Conservation (phyloP, 2,797 vertebrate species). For the Pantherophis vulpinus region DNA sequence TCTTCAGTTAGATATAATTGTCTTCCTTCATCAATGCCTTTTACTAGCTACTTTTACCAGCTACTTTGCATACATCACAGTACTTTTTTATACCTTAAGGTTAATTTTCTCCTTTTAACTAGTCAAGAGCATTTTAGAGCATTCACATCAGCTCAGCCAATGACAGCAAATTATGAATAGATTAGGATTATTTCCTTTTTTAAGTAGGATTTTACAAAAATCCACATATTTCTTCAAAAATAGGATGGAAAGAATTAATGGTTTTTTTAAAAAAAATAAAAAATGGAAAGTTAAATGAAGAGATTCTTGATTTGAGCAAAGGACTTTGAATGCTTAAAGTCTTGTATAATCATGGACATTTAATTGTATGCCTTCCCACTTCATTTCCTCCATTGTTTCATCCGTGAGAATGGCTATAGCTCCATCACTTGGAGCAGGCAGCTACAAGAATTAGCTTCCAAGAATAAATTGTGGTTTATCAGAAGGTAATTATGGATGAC, state of each 20-base stretch:
- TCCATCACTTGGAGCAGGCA: neutral
- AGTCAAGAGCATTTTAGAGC: neutral
- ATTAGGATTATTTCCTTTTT: neutral
- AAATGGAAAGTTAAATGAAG: neutral
- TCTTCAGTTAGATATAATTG: neutral
- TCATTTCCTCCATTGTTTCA: neutral
- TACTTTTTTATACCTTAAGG: no score
- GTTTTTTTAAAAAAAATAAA: neutral
- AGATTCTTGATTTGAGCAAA: neutral
- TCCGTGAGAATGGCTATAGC: neutral
- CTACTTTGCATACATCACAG: neutral
- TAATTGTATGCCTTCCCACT: neutral
- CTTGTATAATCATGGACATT: neutral
- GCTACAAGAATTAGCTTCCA: neutral
- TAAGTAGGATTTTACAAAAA: neutral
- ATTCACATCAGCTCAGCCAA: neutral
- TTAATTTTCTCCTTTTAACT: neutral
- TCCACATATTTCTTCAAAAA: neutral
- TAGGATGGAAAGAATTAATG: neutral
- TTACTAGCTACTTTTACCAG: neutral
- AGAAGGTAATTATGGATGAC: neutral
- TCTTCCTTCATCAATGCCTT: neutral
- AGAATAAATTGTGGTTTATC: neutral
- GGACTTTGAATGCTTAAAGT: neutral
- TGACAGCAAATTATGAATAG: neutral